Base-by-base conservation (phyloP, 2,888 invertebrate species). In the Gymnocheta viridis region DNA sequence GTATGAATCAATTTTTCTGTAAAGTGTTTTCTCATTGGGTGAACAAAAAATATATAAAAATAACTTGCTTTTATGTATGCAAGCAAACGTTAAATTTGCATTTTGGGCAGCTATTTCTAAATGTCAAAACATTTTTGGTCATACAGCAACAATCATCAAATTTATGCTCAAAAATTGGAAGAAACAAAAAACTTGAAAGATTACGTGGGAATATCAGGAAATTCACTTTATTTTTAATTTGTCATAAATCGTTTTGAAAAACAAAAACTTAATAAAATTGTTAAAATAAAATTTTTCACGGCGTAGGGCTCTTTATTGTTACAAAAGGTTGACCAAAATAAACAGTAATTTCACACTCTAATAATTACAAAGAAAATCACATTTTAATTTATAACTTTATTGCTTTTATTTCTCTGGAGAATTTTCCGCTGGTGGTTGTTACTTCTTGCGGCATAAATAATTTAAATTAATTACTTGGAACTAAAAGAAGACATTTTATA, bases 261-360 rank as follows among this genome's bases (percentile, higher is more conserved):
- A 62, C 49, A 38, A 4, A n/a, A 27, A 60, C 19, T 35, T 24
- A 64, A 64, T 41, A 10, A 19, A 7, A 64, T 64, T 74, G n/a
- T 54, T 51, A 72, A 51, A 64, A 64, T 9, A 14, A 19, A 60
- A 38, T 64, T 64, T 51, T 12, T 41, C 12, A 7, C 9, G 12
- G n/a, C 14, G 4, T 51, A 54, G 49, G 41, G 14, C 14, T 10
- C 14, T 10, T 29, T 47, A 4, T 17, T 38, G 35, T 5, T 62
- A 2, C 2, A 24, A 35, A 35, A 35, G 35, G 41, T 22, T 73
- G 58, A 17, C 62, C 49, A 58, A 49, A 56, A 66, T 17, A 58
- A 51, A 4, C 47, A 38, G 47, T 24, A 41, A 62, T 14, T 82
- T 77, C 67, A 76, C 82, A 77, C 82, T 82, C 77, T 78, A 73